A percentile compares a stretch with the other conserved stretches of the same genome.
phyloP scores from a whole-genome alignment of 1,140 invertebrate genomes.

The Pachyrhynchus sulphureomaculatus region DNA sequence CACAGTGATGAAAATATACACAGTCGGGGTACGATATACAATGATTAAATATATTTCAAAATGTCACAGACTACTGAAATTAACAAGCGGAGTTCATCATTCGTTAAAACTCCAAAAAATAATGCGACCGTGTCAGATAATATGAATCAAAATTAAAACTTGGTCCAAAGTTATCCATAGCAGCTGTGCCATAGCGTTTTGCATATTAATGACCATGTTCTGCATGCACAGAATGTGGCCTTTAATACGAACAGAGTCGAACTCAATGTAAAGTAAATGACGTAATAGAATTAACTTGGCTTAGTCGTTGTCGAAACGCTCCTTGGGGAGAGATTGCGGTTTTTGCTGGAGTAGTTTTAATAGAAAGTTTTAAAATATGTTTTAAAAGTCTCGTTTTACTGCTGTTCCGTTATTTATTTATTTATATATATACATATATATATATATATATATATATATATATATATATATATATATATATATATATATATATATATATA shows the following conservation, averaged over 20 bases:
- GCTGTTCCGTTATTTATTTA: too few relatives aligned
- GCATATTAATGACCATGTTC: conserved; percentile 6
- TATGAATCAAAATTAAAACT: conserved; percentile 1
- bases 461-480: too few relatives aligned
- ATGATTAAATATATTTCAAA: too few relatives aligned
- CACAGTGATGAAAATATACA: too few relatives aligned
- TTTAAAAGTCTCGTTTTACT: too few relatives aligned
- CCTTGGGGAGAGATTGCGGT: neutral
- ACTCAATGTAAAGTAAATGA: conserved; percentile 1
- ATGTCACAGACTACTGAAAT: too few relatives aligned
- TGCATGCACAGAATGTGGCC: neutral
- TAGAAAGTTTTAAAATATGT: neutral
- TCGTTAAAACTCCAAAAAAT: too few relatives aligned
- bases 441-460: too few relatives aligned
- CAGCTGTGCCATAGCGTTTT: neutral
- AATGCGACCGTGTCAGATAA: conserved; percentile 1
- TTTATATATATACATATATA: too few relatives aligned
- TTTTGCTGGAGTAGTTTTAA: neutral
- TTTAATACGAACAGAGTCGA: neutral
- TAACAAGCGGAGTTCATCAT: too few relatives aligned
- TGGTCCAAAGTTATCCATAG: neutral
- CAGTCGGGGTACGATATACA: too few relatives aligned
- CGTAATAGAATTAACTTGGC: conserved; percentile 14
- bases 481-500: too few relatives aligned
- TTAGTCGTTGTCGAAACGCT: neutral